Evolutionary conservation across 2,113 vertebrate genomes (phyloP), one percentile per base, ranked within the genome.

Genomic region (Leptosomus discolor): DNA sequence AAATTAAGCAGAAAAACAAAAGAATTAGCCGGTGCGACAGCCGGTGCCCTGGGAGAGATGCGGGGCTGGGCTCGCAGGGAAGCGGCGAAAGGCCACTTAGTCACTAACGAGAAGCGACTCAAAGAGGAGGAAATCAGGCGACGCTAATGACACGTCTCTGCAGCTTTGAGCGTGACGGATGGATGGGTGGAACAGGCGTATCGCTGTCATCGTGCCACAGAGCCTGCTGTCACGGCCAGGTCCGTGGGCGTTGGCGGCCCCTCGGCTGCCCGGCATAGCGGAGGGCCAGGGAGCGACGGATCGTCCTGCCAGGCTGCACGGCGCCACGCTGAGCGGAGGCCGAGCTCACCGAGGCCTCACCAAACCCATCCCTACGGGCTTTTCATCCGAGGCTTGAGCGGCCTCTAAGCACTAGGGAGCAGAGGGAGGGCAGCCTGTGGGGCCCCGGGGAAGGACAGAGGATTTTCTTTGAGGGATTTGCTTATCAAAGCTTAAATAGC

Each of bases 231-330:
- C 82, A 64, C 3, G 0, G 74, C 65, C 65, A 67, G 54, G 27
- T 5, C 39, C 0, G 11, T 10, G 46, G 76, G 70, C 1, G 18
- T 2, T 12, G 1, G 0, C 5, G 1, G 45, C 27, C 32, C 39
- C 51, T 15, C 2, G 51, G 23, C 70, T 64, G 14, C 92, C 50
- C 70, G 1, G 61, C 6, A 4, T 5, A 39, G 70, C 75, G 56
- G 2, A 37, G 58, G 53, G 63, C 30, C 36, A 11, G 37, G 41
- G 50, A 56, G 15, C 1, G 8, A n/a, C 1, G 36, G 61, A 8
- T 45, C 8, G 5, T 22, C 69, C 69, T 2, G 8, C 15, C 34
- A 5, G 34, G 84, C 85, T 29, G 30, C 39, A 5, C 2, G 6
- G 58, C 90, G 71, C 27, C 71, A 6, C 0, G 9, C 45, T 5